Conservation (phyloP, 2,113 vertebrate species). For the Odobenus rosmarus region DNA sequence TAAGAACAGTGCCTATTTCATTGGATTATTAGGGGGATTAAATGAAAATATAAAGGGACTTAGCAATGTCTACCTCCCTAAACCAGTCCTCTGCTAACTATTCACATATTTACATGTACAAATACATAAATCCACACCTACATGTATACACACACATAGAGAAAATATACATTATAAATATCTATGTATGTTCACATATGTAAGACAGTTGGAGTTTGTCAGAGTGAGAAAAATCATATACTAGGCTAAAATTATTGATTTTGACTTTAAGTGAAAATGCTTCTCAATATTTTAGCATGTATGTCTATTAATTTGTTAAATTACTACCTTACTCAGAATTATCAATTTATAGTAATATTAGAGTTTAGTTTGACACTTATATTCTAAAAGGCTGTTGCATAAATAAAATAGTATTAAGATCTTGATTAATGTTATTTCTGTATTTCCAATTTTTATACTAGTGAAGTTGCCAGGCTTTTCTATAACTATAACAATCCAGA, state of each 20-base stretch:
- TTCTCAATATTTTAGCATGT: constrained; percentile 11
- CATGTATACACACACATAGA: not conserved
- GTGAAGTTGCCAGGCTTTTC: not conserved
- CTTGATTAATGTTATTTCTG: constrained; percentile 23
- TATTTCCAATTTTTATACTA: constrained; percentile 15
- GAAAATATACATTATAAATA: not conserved
- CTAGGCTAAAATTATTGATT: not conserved
- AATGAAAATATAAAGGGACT: not conserved
- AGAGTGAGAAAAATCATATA: not conserved
- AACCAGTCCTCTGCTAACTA: not conserved
- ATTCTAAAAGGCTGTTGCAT: not conserved
- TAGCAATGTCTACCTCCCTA: not conserved
- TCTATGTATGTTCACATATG: not conserved
- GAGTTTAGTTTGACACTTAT: not conserved
- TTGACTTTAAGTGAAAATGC: constrained; percentile 35
- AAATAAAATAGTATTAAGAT: not conserved
- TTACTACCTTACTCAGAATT: not conserved
- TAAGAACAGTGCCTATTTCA: not conserved
- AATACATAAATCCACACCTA: not conserved
- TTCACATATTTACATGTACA: not conserved
- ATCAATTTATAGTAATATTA: not conserved
- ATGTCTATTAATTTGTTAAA: not conserved
- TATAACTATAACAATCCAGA: constrained; percentile 34
- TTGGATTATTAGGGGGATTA: not conserved
- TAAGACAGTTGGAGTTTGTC: not conserved